These are phyloP conservation scores for Macrochelys suwanniensis DNA, from an alignment of 2,797 vertebrate genomes.

Conservation along the genomic window DNA sequence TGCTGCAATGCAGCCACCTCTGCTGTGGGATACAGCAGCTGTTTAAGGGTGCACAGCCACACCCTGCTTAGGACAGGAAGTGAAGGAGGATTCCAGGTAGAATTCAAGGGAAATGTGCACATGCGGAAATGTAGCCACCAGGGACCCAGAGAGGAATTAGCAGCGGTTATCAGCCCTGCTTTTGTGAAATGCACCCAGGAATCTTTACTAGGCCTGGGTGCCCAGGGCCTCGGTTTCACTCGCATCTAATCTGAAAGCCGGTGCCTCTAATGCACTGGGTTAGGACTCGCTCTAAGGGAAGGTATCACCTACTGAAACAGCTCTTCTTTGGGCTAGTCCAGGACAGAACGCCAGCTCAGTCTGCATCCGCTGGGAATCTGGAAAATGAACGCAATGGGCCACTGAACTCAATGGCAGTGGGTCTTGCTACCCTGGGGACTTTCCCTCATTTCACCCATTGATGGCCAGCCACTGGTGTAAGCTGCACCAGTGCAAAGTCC, in stretches of 20 bases:
- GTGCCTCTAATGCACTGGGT: not conserved
- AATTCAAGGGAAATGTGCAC: not conserved
- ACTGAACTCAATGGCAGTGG: not conserved
- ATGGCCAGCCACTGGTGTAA: not conserved
- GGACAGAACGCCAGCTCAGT: not conserved
- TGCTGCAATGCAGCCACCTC: not conserved
- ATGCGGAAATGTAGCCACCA: not conserved
- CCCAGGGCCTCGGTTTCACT: not conserved
- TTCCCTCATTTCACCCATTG: not conserved
- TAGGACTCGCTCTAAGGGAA: no score
- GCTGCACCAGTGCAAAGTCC: not conserved
- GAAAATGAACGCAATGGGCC: accelerated
- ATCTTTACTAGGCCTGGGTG: not conserved
- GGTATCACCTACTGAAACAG: not conserved
- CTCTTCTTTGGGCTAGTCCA: not conserved
- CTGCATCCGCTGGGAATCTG: not conserved
- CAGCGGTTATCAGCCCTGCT: not conserved
- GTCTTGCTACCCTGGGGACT: not conserved
- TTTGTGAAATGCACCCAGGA: not conserved
- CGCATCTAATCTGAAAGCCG: not conserved
- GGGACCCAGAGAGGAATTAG: not conserved
- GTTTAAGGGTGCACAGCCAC: not conserved
- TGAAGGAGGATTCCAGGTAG: not conserved
- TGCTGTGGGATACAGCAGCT: not conserved
- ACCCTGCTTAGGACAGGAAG: no score